Evolutionary conservation across 2,113 vertebrate genomes (phyloP), one percentile per base, ranked within the genome.

Genomic region (Cephalopterus ornatus): DNA sequence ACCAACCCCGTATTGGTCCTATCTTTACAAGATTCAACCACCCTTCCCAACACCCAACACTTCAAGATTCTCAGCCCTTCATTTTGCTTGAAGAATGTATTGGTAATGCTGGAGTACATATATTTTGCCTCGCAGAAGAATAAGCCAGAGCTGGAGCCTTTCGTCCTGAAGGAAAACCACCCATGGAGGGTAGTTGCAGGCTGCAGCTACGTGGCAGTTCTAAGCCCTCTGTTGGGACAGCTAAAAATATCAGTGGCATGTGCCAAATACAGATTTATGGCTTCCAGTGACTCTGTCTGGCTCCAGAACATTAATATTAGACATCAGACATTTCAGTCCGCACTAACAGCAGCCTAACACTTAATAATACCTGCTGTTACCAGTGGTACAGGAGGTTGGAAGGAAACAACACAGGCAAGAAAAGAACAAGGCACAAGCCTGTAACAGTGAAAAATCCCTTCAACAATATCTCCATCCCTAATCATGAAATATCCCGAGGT

Each of bases 81-180:
- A 1, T 26, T 72, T 26, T 27, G 17, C 44, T 65, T n/a, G 68
- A 35, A 1, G 27, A 8, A 8, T 0, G 5, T 3, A 53, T 2
- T 26, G 21, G 49, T 52, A 68, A 28, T 6, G 7, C 33, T 4
- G 4, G 11, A 0, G 2, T 8, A 14, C 4, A 5, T 15, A 46
- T 1, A 33, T 14, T 65, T 33, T 18, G 8, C 5, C 63, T 42
- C 52, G 53, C 46, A n/a, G 41, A 90, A 47, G 2, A 39, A 0
- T 5, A 59, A 81, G n/a, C 19, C 52, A 81, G 30, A 47, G 11
- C 23, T 33, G 21, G 14, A 37, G 19, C 8, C 1, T 0, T 4
- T 56, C 19, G 37, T 37, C 15, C 26, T 11, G 9, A 30, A 62
- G 15, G n/a, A 62, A 70, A 49, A 42, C 14, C 70, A 16, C 26